phyloP scores from a whole-genome alignment of 2,113 vertebrate genomes.

The Limanda limanda region DNA sequence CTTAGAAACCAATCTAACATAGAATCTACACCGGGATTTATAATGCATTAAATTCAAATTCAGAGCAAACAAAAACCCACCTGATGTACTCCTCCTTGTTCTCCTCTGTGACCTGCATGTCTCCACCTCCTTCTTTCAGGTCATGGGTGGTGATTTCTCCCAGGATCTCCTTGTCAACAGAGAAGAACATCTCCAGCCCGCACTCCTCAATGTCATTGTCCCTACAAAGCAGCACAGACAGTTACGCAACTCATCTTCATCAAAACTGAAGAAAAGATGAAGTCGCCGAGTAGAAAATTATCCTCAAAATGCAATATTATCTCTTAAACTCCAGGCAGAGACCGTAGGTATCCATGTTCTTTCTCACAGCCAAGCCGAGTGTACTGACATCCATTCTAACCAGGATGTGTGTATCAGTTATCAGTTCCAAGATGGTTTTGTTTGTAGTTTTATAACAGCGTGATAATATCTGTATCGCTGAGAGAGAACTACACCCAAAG shows the following conservation, averaged over 20 bases:
- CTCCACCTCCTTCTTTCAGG: conserved; percentile 92
- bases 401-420: no score
- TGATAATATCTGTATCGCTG: no score
- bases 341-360: no score
- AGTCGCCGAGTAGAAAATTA: no score
- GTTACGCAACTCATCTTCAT: neutral
- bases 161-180: conserved; percentile 97
- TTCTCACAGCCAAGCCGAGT: no score
- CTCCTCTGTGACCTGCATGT: conserved; percentile 96
- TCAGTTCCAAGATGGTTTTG: no score
- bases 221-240: conserved; percentile 32
- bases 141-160: conserved; percentile 97
- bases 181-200: conserved; percentile 98
- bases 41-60: no score
- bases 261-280: neutral
- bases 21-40: neutral
- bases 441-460: no score
- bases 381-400: no score
- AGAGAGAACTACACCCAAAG: no score
- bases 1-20: neutral
- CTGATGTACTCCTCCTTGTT: conserved; percentile 99
- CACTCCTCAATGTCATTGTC: conserved; percentile 93
- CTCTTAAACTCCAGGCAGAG: no score
- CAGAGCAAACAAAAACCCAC: conserved; percentile 68
- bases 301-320: no score